Evolutionary conservation across 2,113 vertebrate species (phyloP).

Genomic region (Etheostoma cragini): DNA sequence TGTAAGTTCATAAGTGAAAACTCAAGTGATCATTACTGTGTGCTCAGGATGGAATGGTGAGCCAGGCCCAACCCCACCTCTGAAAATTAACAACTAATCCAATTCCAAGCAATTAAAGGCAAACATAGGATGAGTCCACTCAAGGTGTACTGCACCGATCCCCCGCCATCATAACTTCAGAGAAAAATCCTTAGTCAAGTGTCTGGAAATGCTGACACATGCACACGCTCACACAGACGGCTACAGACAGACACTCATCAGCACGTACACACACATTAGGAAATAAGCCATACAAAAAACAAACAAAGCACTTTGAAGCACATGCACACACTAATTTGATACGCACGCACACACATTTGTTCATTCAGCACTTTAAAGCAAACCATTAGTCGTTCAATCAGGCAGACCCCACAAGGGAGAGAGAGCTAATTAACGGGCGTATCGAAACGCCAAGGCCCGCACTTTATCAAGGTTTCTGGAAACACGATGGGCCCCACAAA

Average conservation of each 20-base stretch:
- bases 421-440: constrained; percentile 76
- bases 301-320: constrained; percentile 61
- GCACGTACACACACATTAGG: constrained; percentile 41
- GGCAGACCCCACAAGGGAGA: constrained; percentile 74
- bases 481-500: constrained; percentile 60
- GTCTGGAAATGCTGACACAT: constrained; percentile 59
- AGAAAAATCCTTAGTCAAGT: constrained; percentile 43
- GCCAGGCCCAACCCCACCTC: neutral
- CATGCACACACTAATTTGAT: constrained; percentile 36
- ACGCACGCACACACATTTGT: constrained; percentile 53
- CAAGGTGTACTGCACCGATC: constrained; percentile 45
- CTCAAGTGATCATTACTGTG: constrained; percentile 11
- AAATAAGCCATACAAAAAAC: constrained; percentile 63
- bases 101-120: constrained; percentile 67
- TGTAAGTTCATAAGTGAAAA: too few species aligned
- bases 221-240: constrained; percentile 32
- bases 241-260: constrained; percentile 34
- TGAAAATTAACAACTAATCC: constrained; percentile 51
- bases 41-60: neutral
- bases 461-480: constrained; percentile 76
- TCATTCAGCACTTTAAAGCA: constrained; percentile 77
- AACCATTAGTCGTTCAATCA: constrained; percentile 83
- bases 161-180: constrained; percentile 33
- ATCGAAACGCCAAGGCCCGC: constrained; percentile 71
- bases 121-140: constrained; percentile 56